Evolutionary conservation across 2,888 invertebrate species (phyloP).

Genomic region (Baronia brevicornis): DNA sequence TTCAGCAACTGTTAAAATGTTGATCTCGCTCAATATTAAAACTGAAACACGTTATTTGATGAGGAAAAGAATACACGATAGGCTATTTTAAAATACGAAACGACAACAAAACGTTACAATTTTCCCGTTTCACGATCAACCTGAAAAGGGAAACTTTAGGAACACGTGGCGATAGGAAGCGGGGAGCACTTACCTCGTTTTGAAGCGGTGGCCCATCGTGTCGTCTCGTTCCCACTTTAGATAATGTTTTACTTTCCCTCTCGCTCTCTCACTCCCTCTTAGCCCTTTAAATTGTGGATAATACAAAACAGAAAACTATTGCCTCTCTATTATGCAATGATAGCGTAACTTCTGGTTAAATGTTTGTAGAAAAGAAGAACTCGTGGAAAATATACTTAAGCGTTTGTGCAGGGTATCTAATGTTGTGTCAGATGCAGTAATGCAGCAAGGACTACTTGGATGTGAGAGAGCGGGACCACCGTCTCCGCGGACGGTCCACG

Average conservation of each 20-base stretch:
- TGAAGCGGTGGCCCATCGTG: constrained; percentile 59
- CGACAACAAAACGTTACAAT: constrained; percentile 16
- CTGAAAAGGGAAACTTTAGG: constrained; percentile 47
- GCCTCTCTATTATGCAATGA: constrained; percentile 2
- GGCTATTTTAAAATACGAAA: constrained; percentile 23
- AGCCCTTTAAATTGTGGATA: constrained; percentile 17
- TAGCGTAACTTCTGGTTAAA: constrained; percentile 3
- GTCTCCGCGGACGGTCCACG: constrained; percentile 67
- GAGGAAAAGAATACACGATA: no score
- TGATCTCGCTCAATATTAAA: no score
- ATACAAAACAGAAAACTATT: constrained; percentile 12
- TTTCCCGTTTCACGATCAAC: constrained; percentile 27
- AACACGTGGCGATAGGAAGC: constrained; percentile 54
- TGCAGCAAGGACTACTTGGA: constrained; percentile 41
- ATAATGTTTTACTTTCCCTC: constrained; percentile 37
- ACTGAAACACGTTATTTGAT: no score
- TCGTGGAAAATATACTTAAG: neutral
- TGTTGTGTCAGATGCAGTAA: constrained; percentile 23
- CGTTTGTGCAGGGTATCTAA: constrained; percentile 24
- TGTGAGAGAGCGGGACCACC: constrained; percentile 72
- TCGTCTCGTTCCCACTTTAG: constrained; percentile 72
- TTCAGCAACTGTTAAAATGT: no score
- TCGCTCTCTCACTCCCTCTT: constrained; percentile 68
- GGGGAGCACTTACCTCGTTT: constrained; percentile 67
- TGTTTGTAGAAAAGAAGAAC: constrained; percentile 6